These are phyloP conservation scores for Odontamblyopus rebecca DNA, from an alignment of 2,797 vertebrate genomes.

Conservation along the genomic window DNA sequence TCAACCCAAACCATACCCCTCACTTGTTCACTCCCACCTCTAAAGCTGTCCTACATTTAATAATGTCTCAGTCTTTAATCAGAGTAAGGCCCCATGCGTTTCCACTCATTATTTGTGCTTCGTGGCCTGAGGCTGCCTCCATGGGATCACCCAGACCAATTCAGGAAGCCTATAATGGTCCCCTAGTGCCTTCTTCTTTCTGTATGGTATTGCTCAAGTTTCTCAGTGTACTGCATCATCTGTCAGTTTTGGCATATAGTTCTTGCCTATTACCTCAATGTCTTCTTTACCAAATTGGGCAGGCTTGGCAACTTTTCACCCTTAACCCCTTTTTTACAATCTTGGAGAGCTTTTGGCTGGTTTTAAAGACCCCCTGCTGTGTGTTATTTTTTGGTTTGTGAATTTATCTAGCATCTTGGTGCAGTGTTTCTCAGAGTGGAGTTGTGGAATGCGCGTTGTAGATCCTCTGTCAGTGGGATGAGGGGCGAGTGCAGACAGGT, in stretches of 20 bases:
- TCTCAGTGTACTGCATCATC: constrained; percentile 54
- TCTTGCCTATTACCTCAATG: constrained; percentile 50
- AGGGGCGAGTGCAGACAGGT: constrained; percentile 80
- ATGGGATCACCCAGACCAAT: constrained; percentile 53
- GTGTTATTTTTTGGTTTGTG: constrained; percentile 57
- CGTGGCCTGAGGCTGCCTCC: constrained; percentile 60
- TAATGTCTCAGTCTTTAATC: constrained; percentile 70
- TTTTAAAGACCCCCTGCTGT: constrained; percentile 15
- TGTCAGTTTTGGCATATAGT: constrained; percentile 51
- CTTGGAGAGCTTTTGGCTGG: constrained; percentile 26
- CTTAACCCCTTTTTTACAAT: constrained; percentile 42
- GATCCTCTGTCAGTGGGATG: constrained; percentile 72
- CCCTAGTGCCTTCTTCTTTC: constrained; percentile 44
- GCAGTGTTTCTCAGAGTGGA: constrained; percentile 40
- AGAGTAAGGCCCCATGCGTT: constrained; percentile 51
- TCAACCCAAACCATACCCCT: constrained; percentile 52
- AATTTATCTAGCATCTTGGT: constrained; percentile 56
- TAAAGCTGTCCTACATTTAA: constrained; percentile 54
- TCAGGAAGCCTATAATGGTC: constrained; percentile 64
- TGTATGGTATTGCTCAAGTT: constrained; percentile 36
- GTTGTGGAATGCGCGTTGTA: constrained; percentile 70
- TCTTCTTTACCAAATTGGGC: constrained; percentile 49
- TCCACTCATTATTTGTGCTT: constrained; percentile 70
- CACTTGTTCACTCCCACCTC: constrained; percentile 33
- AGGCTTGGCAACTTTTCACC: constrained; percentile 56